phyloP scores from a whole-genome alignment of 2,113 vertebrate genomes.

The Corythoichthys haematopterus region DNA sequence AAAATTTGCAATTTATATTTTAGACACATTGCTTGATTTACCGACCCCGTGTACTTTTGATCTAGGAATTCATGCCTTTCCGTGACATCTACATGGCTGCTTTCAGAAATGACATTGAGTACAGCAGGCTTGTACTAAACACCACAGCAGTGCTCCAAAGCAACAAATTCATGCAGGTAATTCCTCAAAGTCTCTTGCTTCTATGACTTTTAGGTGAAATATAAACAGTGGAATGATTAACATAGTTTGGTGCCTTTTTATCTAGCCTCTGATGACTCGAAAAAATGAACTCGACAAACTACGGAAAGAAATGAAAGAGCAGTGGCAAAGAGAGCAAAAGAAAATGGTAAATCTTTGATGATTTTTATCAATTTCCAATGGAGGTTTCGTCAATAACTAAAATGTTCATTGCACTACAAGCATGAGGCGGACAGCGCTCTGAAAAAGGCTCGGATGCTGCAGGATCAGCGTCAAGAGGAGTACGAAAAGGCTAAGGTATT shows the following conservation, averaged over 20 bases:
- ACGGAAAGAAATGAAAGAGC: constrained; percentile 94
- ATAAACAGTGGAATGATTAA: not conserved
- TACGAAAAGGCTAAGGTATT: constrained; percentile 90
- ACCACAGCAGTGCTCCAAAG: constrained; percentile 85
- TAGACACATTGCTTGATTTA: not conserved
- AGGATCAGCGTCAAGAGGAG: constrained; percentile 87
- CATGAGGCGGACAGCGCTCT: constrained; percentile 86
- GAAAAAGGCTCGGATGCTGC: constrained; percentile 84
- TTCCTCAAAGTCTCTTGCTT: not conserved
- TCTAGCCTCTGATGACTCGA: constrained; percentile 85
- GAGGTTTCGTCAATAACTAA: not conserved
- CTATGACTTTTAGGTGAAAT: not conserved
- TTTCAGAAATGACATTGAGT: constrained; percentile 87
- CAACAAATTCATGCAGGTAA: constrained; percentile 95
- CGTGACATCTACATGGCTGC: constrained; percentile 83
- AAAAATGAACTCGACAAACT: constrained; percentile 94
- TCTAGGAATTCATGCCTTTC: constrained; percentile 93
- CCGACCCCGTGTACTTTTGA: not conserved
- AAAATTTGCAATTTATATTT: not conserved
- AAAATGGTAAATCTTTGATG: constrained; percentile 79
- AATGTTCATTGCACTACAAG: constrained; percentile 57
- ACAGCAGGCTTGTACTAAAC: constrained; percentile 84
- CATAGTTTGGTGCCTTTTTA: constrained; percentile 19
- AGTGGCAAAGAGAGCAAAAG: constrained; percentile 94
- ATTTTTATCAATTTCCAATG: not conserved